Percentiles rank a stretch among this genome's conserved stretches.
These are phyloP conservation scores for Puma concolor DNA, from an alignment of 2,113 vertebrate species.

Conservation along the genomic window DNA sequence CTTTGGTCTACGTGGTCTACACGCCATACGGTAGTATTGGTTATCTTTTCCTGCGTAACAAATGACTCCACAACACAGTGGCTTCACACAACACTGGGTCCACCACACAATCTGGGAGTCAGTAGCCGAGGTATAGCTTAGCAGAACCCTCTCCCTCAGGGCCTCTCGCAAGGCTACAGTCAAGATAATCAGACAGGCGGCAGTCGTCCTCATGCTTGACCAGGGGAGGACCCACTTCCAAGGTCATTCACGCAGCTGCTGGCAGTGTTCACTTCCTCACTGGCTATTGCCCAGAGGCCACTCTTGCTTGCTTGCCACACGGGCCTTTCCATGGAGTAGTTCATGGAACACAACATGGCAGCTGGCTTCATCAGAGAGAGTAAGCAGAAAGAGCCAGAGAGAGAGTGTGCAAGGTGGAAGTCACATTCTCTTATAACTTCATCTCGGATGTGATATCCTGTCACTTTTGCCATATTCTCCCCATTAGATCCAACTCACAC, in stretches of 20 bases:
- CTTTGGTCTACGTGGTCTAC: not conserved
- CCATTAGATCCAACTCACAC: not conserved
- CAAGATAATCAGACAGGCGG: not conserved
- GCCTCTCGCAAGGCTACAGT: not conserved
- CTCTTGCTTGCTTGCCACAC: not conserved
- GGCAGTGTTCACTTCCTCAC: not conserved
- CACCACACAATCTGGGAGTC: not conserved
- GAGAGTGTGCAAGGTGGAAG: not conserved
- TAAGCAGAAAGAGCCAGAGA: not conserved
- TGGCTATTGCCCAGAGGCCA: not conserved
- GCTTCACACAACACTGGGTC: not conserved
- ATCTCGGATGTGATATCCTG: not conserved
- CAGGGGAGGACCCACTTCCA: not conserved
- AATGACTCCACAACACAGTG: not conserved
- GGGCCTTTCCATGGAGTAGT: not conserved
- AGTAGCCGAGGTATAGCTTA: not conserved
- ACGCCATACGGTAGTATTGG: not conserved
- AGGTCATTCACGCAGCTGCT: not conserved
- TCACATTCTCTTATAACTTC: not conserved
- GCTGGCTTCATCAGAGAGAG: not conserved
- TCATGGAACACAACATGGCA: not conserved
- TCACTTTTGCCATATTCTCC: not conserved
- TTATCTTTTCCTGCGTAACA: not conserved
- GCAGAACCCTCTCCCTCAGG: not conserved
- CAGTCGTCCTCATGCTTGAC: not conserved